A percentile compares a stretch with the other conserved stretches of the same genome.
Evolutionary conservation across 1,140 invertebrate species (phyloP).

Genomic region (Sycophila sp.): DNA sequence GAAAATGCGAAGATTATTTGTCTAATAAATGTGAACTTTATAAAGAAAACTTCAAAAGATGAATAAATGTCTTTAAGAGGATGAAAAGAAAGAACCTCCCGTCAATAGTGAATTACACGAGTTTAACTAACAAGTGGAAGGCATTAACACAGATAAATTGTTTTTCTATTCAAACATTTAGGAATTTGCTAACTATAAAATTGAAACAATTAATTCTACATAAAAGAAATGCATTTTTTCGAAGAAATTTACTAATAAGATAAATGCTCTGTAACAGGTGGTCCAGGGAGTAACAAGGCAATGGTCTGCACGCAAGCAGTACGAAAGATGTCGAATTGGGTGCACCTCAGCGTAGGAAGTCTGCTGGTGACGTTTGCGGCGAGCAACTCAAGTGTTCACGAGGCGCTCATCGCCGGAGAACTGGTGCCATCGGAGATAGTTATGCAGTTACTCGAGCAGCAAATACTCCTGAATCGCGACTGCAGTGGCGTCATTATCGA

Average conservation of each 20-base stretch:
- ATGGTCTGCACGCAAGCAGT: constrained; percentile 76
- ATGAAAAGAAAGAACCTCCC: too few relatives aligned
- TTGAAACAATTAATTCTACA: too few relatives aligned
- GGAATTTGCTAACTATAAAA: too few relatives aligned
- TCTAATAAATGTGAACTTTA: too few relatives aligned
- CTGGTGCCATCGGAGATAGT: constrained; percentile 78
- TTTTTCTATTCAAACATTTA: too few relatives aligned
- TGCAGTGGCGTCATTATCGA: constrained; percentile 84
- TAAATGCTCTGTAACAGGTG: constrained; percentile 62
- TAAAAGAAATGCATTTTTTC: too few relatives aligned
- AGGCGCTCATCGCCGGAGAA: constrained; percentile 83
- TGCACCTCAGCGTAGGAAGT: constrained; percentile 79
- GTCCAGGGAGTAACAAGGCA: constrained; percentile 83
- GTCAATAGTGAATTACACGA: too few relatives aligned
- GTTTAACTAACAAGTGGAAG: too few relatives aligned
- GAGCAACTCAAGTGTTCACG: constrained; percentile 69
- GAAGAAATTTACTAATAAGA: not conserved
- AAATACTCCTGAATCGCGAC: constrained; percentile 68
- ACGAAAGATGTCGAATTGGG: constrained; percentile 75
- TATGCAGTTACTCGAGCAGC: constrained; percentile 73
- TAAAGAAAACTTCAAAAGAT: too few relatives aligned
- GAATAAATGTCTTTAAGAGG: too few relatives aligned
- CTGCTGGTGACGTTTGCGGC: constrained; percentile 73
- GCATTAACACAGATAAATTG: too few relatives aligned
- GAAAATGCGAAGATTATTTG: too few relatives aligned